Percentiles rank a stretch among this genome's conserved stretches.
Conservation (phyloP, 2,888 invertebrate species). For the Syrista parreyssii region DNA sequence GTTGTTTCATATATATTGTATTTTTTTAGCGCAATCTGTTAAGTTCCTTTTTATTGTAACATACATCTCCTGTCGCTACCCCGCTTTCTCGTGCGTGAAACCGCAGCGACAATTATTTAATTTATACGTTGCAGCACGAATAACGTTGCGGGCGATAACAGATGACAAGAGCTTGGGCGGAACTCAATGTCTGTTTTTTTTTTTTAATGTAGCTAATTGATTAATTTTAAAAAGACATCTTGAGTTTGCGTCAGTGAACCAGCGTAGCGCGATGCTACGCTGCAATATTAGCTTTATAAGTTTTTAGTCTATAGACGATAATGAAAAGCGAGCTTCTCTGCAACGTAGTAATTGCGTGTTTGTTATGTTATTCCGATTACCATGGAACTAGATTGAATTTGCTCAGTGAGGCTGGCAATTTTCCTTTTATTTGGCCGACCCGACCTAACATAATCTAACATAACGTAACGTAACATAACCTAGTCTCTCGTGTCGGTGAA, state of each 20-base stretch:
- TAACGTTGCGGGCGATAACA: conserved; percentile 11
- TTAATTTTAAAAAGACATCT: not conserved
- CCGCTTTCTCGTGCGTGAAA: conserved; percentile 29
- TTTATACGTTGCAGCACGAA: not conserved
- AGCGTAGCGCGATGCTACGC: conserved; percentile 39
- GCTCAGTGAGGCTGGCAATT: conserved; percentile 26
- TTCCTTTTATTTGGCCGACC: conserved; percentile 36
- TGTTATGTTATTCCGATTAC: conserved; percentile 26
- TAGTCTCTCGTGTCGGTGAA: not conserved
- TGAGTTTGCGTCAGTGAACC: conserved; percentile 4
- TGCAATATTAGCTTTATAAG: conserved; percentile 60
- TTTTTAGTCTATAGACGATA: conserved; percentile 36
- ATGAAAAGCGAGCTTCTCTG: conserved; percentile 51
- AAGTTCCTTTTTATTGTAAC: conserved; percentile 52
- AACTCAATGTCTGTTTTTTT: not conserved
- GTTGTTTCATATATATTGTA: conserved; percentile 57
- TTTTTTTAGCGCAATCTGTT: conserved; percentile 56
- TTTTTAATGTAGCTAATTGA: not conserved
- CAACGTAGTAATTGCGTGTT: conserved; percentile 42
- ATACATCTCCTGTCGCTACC: conserved; percentile 30
- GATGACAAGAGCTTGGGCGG: not conserved
- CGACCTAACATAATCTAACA: conserved; percentile 31
- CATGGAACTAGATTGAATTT: not conserved
- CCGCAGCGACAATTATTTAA: not conserved
- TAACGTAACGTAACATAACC: not conserved